phyloP scores from a whole-genome alignment of 37 sponge, comb jelly and placozoan species.

The Eunapius fragilis region DNA sequence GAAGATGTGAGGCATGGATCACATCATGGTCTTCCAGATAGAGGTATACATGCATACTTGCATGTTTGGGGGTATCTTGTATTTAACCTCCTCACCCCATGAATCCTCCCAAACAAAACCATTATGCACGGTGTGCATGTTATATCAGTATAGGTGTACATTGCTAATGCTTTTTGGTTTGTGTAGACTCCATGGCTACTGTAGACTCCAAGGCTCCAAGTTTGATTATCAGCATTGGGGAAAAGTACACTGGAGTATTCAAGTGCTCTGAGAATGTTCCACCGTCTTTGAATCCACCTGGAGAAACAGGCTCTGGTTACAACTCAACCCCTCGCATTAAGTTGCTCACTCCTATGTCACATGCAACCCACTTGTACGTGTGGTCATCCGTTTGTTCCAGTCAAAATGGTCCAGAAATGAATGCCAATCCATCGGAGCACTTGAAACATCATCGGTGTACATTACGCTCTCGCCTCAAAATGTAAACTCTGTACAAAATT shows the following conservation, averaged over 20 bases:
- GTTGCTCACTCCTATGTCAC: neutral
- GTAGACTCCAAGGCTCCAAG: neutral
- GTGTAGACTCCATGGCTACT: no score
- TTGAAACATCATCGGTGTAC: neutral
- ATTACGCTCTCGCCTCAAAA: neutral
- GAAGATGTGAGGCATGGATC: neutral
- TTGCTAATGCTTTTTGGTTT: no score
- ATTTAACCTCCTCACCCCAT: no score
- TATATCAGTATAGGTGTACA: no score
- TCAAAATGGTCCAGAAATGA: neutral
- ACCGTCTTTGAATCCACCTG: neutral
- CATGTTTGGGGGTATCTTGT: no score
- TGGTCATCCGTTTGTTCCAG: neutral
- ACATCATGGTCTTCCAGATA: neutral
- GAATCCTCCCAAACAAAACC: no score
- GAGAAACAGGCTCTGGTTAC: neutral
- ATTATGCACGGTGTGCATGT: no score
- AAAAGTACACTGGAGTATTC: neutral
- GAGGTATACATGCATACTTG: neutral
- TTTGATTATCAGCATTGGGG: neutral
- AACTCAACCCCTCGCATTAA: neutral
- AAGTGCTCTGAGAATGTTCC: neutral
- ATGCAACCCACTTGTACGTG: neutral
- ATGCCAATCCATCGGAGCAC: neutral
- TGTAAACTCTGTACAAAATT: no score